Evolutionary conservation across 2,797 vertebrate species (phyloP).

Genomic region (Enteromius afrohamiltoni): DNA sequence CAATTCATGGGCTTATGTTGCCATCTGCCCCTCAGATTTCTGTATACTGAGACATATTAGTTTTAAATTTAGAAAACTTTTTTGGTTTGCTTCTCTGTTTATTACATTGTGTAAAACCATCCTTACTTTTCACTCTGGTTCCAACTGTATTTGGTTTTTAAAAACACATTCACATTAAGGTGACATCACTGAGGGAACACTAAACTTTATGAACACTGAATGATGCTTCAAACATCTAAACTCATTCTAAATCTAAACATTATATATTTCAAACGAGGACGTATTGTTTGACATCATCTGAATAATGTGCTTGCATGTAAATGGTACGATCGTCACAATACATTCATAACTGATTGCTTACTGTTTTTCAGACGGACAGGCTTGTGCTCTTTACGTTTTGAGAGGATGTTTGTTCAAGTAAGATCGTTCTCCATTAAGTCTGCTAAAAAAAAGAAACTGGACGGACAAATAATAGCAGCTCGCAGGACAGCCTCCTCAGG

Average conservation of each 20-base stretch:
- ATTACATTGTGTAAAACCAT: neutral
- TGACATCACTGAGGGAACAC: neutral
- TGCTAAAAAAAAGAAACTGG: neutral
- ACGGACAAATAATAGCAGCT: neutral
- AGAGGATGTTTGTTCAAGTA: neutral
- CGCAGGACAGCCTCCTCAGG: conserved; percentile 55
- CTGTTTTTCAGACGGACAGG: neutral
- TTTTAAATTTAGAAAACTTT: too few species aligned
- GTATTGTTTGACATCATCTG: neutral
- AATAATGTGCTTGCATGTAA: conserved; percentile 6
- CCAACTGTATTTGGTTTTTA: too few species aligned
- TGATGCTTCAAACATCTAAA: neutral
- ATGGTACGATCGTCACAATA: neutral
- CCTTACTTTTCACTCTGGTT: too few species aligned
- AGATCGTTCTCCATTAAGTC: neutral
- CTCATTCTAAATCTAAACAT: neutral
- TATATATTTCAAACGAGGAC: neutral
- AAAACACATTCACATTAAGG: neutral
- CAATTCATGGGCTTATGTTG: too few species aligned
- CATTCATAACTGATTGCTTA: conserved; percentile 17
- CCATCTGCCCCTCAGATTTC: too few species aligned
- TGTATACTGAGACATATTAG: too few species aligned
- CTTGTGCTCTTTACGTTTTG: conserved; percentile 5
- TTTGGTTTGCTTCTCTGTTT: neutral
- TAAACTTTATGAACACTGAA: neutral